Conservation (phyloP, 2,113 vertebrate genomes). For the Scophthalmus maximus region DNA sequence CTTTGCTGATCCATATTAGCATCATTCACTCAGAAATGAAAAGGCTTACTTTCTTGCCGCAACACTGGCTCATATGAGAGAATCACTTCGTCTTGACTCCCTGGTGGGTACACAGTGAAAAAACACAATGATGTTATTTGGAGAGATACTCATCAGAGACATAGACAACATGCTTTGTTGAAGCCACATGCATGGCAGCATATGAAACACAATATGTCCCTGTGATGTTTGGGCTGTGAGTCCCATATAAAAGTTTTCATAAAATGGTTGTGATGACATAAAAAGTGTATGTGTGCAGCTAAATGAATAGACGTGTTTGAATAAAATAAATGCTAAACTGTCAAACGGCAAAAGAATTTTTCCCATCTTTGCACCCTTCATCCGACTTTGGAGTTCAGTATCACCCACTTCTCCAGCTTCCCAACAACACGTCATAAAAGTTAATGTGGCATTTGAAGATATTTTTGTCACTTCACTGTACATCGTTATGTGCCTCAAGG, state of each 20-base stretch:
- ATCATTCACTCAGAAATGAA: background rate
- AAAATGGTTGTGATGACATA: background rate
- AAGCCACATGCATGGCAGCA: slow-evolving; percentile 27
- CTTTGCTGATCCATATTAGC: too few species aligned
- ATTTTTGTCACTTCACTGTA: too few species aligned
- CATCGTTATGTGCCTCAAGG: too few species aligned
- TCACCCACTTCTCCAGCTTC: background rate
- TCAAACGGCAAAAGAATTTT: background rate
- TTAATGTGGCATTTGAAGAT: too few species aligned
- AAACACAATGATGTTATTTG: background rate
- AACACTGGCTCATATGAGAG: slow-evolving; percentile 96
- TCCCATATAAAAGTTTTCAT: background rate
- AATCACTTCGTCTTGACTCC: slow-evolving; percentile 95
- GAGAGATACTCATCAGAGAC: slow-evolving; percentile 4
- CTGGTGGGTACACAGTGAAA: slow-evolving; percentile 83
- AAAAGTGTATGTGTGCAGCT: background rate
- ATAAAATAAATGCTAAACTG: background rate
- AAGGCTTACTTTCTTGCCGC: slow-evolving; percentile 95
- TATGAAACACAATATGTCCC: background rate
- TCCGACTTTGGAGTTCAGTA: background rate
- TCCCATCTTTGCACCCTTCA: background rate
- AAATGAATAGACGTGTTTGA: background rate
- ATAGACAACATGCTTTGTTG: background rate
- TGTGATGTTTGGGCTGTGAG: background rate
- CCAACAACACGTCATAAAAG: too few species aligned